Conservation (phyloP, 2,113 vertebrate species). For the human (Homo sapiens) region GRCh38 chr3:108635001-108635500, state of each 20-base stretch:
- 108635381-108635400: background rate
- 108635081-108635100: background rate
- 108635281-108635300: background rate
- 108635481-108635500: no score
- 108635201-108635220: background rate
- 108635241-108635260: background rate
- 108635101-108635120: background rate
- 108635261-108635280: background rate
- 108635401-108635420: slow-evolving; percentile 20
- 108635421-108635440: slow-evolving; percentile 16
- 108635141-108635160: background rate
- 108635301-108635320: slow-evolving; percentile 6
- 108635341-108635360: background rate
- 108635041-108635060: background rate
- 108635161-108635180: background rate
- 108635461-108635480: background rate
- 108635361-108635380: slow-evolving; percentile 24
- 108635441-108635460: slow-evolving; percentile 31
- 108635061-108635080: background rate
- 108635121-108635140: background rate
- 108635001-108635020: background rate
- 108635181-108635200: slow-evolving; percentile 7
- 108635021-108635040: background rate
- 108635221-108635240: slow-evolving; percentile 24
- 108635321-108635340: slow-evolving; percentile 14